Conservation (phyloP, 2,797 vertebrate species). For the Poecilia velifera region DNA sequence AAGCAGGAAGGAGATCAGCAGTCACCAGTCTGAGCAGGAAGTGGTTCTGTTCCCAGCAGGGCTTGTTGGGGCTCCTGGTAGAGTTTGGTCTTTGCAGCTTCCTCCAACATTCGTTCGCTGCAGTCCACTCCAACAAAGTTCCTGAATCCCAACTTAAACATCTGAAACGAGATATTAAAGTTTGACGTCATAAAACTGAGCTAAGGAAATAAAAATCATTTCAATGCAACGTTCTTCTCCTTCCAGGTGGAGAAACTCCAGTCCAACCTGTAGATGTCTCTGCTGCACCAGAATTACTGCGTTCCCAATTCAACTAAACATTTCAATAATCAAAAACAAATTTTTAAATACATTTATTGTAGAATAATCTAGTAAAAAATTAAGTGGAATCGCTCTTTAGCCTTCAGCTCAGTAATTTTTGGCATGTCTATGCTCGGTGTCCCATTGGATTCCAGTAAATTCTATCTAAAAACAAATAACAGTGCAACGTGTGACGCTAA, state of each 20-base stretch:
- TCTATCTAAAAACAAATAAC: too few relatives aligned
- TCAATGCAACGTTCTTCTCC: not conserved
- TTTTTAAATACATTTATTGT: too few relatives aligned
- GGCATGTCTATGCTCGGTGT: too few relatives aligned
- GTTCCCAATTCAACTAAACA: too few relatives aligned
- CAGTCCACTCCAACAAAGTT: slow-evolving; percentile 52
- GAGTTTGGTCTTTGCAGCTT: slow-evolving; percentile 8
- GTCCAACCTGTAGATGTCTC: too few relatives aligned
- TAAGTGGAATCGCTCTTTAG: too few relatives aligned
- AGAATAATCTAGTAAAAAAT: too few relatives aligned
- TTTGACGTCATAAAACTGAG: not conserved
- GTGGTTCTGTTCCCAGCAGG: slow-evolving; percentile 41
- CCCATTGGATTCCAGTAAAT: too few relatives aligned
- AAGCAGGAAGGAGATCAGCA: not conserved
- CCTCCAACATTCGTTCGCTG: slow-evolving; percentile 38
- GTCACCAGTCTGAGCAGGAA: slow-evolving; percentile 36
- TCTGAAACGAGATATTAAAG: slow-evolving; percentile 14
- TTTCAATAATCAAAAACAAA: too few relatives aligned
- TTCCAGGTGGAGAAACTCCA: not conserved
- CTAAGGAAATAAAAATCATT: not conserved
- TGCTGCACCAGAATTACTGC: too few relatives aligned
- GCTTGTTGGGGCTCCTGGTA: slow-evolving; percentile 37
- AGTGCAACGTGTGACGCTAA: too few relatives aligned
- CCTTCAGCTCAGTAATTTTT: too few relatives aligned
- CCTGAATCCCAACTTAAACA: slow-evolving; percentile 46